Conservation (phyloP, 2,113 vertebrate species). For the Apteryx owenii region DNA sequence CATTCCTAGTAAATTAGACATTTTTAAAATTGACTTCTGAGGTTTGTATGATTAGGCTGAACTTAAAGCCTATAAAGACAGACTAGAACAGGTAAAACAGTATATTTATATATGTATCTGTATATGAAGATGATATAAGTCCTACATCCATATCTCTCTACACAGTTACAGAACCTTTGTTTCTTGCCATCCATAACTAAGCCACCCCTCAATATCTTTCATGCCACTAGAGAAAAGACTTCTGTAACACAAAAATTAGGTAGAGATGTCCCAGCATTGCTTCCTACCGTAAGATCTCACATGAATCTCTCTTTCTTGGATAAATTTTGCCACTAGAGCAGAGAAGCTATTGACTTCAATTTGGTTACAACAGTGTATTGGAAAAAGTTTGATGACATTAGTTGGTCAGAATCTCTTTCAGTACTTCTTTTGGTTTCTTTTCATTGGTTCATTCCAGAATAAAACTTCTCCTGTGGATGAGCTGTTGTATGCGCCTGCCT, state of each 20-base stretch:
- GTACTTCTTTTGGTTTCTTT: not conserved
- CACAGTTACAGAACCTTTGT: not conserved
- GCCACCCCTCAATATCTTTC: not conserved
- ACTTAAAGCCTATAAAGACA: not conserved
- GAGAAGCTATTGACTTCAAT: not conserved
- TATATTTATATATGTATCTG: not conserved
- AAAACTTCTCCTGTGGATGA: not conserved
- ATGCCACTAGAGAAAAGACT: not conserved
- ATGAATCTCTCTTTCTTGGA: not conserved
- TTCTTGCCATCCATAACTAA: not conserved
- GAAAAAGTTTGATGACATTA: not conserved
- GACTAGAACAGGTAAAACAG: not conserved
- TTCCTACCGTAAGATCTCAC: not conserved
- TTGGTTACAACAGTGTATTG: not conserved
- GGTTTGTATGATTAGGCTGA: not conserved
- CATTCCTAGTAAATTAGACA: not conserved
- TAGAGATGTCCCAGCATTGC: not conserved
- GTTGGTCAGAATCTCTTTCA: not conserved
- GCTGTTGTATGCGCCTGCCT: rapidly evolving
- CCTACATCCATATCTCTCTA: not conserved
- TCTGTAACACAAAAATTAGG: not conserved
- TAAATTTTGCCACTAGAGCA: not conserved
- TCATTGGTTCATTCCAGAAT: not conserved
- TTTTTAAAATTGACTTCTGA: not conserved
- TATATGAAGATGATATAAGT: not conserved